A percentile compares a stretch with the other conserved stretches of the same genome.
phyloP scores from a whole-genome alignment of 23 tunicate species.

The Ascidia mentula region DNA sequence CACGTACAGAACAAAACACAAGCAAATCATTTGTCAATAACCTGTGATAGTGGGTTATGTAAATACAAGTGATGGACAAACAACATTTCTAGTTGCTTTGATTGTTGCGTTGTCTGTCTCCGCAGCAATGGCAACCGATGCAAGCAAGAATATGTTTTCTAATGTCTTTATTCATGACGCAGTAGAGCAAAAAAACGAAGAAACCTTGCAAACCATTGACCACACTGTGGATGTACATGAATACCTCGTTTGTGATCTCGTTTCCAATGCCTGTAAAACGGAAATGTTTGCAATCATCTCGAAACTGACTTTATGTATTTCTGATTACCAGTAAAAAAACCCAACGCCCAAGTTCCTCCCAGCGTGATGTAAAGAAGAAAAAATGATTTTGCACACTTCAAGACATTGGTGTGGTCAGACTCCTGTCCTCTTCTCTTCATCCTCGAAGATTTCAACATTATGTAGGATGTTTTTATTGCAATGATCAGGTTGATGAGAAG shows the following conservation, averaged over 20 bases:
- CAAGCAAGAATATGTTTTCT: not conserved
- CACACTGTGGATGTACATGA: slow-evolving; percentile 5
- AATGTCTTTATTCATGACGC: slow-evolving; percentile 1
- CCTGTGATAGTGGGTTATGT: too few species aligned
- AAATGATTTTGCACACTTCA: not conserved
- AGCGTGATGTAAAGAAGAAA: not conserved
- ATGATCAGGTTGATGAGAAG: not conserved
- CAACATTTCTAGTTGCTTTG: too few species aligned
- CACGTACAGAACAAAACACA: too few species aligned
- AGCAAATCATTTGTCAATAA: too few species aligned
- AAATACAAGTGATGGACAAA: too few species aligned
- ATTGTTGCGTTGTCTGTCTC: too few species aligned
- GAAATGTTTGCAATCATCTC: not conserved
- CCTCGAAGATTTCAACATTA: not conserved
- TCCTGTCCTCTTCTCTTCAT: not conserved
- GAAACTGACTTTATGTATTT: too few species aligned
- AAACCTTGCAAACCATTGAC: not conserved
- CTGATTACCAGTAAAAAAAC: not conserved
- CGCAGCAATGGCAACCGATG: too few species aligned
- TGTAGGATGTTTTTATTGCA: not conserved
- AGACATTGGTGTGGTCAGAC: not conserved
- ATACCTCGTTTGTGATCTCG: not conserved
- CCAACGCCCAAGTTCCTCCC: not conserved
- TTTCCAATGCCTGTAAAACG: not conserved
- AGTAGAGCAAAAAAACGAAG: not conserved